These are phyloP conservation scores for Melanocharis versteri DNA, from an alignment of 2,113 vertebrate species.

Conservation along the genomic window DNA sequence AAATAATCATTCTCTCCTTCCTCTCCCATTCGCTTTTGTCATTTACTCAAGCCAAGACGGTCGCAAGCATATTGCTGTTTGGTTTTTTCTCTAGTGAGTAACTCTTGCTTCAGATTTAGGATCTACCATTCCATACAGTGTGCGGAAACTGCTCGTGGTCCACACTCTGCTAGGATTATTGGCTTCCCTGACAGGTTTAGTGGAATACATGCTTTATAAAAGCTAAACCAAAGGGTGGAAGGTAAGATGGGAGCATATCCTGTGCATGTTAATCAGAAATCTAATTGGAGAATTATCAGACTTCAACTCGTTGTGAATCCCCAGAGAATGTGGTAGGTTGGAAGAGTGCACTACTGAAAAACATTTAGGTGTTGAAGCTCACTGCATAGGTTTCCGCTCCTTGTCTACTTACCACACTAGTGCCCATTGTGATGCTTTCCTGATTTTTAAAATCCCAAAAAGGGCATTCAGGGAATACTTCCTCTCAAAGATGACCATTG, in stretches of 20 bases:
- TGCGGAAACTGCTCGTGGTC: not conserved
- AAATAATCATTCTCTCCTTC: not conserved
- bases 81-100: rapidly evolving
- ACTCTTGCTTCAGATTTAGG: not conserved
- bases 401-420: not conserved
- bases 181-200: not conserved
- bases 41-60: not conserved
- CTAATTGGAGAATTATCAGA: not conserved
- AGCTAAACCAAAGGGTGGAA: not conserved
- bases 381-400: not conserved
- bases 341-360: not conserved
- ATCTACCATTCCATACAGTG: not conserved
- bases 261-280: not conserved
- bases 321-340: not conserved
- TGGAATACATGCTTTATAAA: not conserved
- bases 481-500: not conserved
- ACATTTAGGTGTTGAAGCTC: not conserved
- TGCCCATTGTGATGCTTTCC: not conserved
- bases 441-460: not conserved
- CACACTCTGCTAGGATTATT: not conserved
- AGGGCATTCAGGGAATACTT: not conserved
- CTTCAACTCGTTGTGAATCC: not conserved
- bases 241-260: not conserved
- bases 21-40: not conserved
- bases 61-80: not conserved